These are phyloP conservation scores for Nasonia longicornis DNA, from an alignment of 1,140 invertebrate genomes.

Conservation along the genomic window DNA sequence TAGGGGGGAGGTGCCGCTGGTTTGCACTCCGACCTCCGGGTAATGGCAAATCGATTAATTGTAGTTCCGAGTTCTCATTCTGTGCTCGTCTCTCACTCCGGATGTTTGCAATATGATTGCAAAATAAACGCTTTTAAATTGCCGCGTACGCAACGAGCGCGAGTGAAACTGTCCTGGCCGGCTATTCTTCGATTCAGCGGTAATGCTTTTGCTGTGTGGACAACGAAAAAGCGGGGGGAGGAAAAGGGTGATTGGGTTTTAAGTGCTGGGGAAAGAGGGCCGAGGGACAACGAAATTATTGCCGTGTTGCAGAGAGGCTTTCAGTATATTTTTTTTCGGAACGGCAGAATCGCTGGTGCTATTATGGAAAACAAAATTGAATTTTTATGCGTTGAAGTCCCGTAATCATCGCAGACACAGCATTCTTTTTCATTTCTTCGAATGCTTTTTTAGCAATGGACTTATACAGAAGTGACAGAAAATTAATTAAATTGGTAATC, in stretches of 20 bases:
- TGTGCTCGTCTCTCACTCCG: neutral
- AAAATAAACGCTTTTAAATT: constrained; percentile 29
- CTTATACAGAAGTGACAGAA: no score
- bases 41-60: constrained; percentile 43
- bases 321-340: neutral
- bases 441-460: no score
- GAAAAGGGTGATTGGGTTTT: neutral
- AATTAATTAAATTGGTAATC: neutral
- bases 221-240: neutral
- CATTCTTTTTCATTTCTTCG: no score
- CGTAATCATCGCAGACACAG: neutral
- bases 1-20: neutral
- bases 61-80: neutral
- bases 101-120: constrained; percentile 28
- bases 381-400: neutral
- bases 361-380: neutral
- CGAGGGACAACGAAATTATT: neutral
- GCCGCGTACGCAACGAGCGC: neutral
- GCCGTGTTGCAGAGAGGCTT: neutral
- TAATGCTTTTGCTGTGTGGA: neutral
- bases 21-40: neutral
- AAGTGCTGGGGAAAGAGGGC: neutral
- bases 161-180: neutral
- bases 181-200: no score
- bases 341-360: neutral